Percentiles rank a stretch among this genome's conserved stretches.
Evolutionary conservation across 2,113 vertebrate species (phyloP).

Genomic region (Equus przewalskii): DNA sequence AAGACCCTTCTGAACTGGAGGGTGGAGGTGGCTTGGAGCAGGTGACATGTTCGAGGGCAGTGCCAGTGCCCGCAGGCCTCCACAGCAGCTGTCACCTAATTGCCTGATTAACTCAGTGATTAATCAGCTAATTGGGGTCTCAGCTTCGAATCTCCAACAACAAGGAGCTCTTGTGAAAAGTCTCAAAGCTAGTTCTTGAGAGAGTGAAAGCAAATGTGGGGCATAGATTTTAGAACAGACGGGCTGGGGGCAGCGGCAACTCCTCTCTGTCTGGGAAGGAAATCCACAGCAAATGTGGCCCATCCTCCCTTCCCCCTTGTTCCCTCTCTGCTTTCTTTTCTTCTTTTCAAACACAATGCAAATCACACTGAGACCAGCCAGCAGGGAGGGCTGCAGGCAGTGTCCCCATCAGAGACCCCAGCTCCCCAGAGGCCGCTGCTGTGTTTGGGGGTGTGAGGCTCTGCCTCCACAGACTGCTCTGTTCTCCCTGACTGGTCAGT

Average conservation of each 20-base stretch:
- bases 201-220: slow-evolving; percentile 66
- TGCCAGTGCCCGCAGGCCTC: slow-evolving; percentile 82
- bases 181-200: slow-evolving; percentile 71
- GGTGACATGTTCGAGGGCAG: slow-evolving; percentile 85
- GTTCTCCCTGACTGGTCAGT: not conserved
- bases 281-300: rapidly evolving
- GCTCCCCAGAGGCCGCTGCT: not conserved
- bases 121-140: slow-evolving; percentile 89
- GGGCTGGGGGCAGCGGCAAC: not conserved
- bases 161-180: slow-evolving; percentile 86
- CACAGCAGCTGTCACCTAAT: slow-evolving; percentile 88
- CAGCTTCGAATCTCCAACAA: slow-evolving; percentile 84
- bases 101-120: slow-evolving; percentile 89
- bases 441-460: not conserved
- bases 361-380: not conserved
- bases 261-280: not conserved
- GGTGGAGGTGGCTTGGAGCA: slow-evolving; percentile 84
- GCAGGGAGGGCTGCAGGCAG: not conserved
- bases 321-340: not conserved
- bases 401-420: slow-evolving; percentile 60
- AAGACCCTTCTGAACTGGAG: slow-evolving; percentile 68
- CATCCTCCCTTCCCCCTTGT: too few species aligned
- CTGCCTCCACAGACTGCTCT: not conserved
- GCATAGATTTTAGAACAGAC: not conserved
- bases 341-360: not conserved